These are phyloP conservation scores for Tenualosa thibaudeaui DNA, from an alignment of 2,797 vertebrate genomes.

Conservation along the genomic window DNA sequence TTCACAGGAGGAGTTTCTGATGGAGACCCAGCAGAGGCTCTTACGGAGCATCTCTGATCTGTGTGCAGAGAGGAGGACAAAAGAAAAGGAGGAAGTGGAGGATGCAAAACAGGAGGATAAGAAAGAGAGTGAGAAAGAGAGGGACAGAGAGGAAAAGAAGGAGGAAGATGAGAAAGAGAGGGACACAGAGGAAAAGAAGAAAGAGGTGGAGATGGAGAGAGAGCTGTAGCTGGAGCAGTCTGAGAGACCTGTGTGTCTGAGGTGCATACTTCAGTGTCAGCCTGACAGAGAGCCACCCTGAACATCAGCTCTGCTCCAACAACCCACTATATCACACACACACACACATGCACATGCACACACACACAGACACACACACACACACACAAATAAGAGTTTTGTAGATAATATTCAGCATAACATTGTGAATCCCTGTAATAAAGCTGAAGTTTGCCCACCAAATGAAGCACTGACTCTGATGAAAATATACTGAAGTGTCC, in stretches of 20 bases:
- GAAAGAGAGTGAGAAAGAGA: not conserved
- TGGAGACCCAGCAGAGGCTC: conserved; percentile 64
- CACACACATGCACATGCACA: not conserved
- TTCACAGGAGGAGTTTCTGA: conserved; percentile 70
- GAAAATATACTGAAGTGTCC: too few species aligned
- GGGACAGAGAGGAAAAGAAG: not conserved
- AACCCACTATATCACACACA: not conserved
- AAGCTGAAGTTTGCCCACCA: conserved; percentile 63
- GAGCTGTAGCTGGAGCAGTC: too few species aligned
- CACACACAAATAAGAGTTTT: conserved; percentile 58
- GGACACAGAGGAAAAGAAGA: too few species aligned
- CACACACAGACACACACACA: not conserved
- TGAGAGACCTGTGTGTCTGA: too few species aligned
- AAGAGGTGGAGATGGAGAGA: too few species aligned
- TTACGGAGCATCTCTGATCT: conserved; percentile 63
- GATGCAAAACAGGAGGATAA: not conserved
- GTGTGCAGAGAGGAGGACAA: conserved; percentile 59
- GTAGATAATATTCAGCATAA: conserved; percentile 72
- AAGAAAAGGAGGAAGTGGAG: not conserved
- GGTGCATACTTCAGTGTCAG: conserved; percentile 1
- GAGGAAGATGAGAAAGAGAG: not conserved
- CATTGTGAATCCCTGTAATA: conserved; percentile 69
- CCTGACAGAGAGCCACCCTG: not conserved
- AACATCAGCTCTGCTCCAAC: not conserved
- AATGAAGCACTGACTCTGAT: conserved; percentile 59